Evolutionary conservation across 2,113 vertebrate genomes (phyloP), one percentile per base, ranked within the genome.

Genomic region (Tupaia chinensis): DNA sequence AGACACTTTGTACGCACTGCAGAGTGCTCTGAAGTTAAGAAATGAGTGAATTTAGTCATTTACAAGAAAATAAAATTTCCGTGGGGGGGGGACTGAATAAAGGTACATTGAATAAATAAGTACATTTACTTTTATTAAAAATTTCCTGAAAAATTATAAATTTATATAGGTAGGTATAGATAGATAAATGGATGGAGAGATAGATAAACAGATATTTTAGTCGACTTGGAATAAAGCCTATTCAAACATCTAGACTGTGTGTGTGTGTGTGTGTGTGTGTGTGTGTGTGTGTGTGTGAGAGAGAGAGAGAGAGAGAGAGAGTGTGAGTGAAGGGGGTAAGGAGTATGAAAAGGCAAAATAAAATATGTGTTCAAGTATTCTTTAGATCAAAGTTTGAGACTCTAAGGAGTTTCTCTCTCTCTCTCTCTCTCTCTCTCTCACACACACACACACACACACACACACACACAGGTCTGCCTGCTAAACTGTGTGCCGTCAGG

Each of bases 21-120:
- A 32, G 70, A 87, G 32, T 81, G n/a, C 19, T 60, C 15, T 25
- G 29, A 83, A 77, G 61, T 93, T 73, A 82, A 85, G 54, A 96
- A 78, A 6, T 20, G 80, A 61, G 9, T 80, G 84, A 92, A 60
- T 82, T 44, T 63, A 92, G 7, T 70, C 10, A 77, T 60, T 87
- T 65, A 69, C 25, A 84, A 9, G 44, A 44, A n/a, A 66, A 16
- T 58, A 58, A 89, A 53, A 29, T 54, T 72, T 25, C 23, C 34
- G 27, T 72, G 20, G 53, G 65, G 83, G 79, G 44, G 61, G 61
- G 54, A 70, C 16, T n/a, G 61, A 60, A 8, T 27, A 88, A 70
- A 94, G 9, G 14, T 61, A 84, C 90, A 65, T 11, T 83, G 34
- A 92, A 15, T 20, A 72, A 87, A 87, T 66, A 93, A 44, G 7